Conservation (phyloP, 2,113 vertebrate genomes). For the Pygathrix nemaeus region DNA sequence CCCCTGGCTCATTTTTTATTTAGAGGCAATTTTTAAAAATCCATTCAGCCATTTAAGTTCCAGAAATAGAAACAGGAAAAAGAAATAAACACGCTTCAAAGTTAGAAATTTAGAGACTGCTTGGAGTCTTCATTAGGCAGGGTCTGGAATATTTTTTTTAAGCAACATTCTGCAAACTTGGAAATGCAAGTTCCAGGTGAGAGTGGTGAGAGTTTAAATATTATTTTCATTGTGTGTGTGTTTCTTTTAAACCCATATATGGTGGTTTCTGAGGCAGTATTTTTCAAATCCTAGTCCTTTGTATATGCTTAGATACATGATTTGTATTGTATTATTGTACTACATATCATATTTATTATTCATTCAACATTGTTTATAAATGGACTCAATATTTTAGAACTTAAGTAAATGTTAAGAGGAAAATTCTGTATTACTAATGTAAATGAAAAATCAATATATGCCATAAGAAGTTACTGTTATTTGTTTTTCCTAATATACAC, state of each 20-base stretch:
- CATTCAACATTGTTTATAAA: background rate
- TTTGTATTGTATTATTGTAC: background rate
- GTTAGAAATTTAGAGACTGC: conserved; percentile 37
- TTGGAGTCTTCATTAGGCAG: background rate
- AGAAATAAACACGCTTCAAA: conserved; percentile 56
- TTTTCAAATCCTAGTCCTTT: background rate
- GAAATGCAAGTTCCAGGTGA: background rate
- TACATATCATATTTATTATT: background rate
- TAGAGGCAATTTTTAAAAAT: conserved; percentile 46
- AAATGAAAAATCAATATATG: conserved; percentile 2
- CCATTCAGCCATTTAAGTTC: conserved; percentile 59
- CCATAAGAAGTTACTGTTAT: background rate
- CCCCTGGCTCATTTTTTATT: conserved; percentile 75
- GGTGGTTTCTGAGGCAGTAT: background rate
- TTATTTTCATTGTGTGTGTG: background rate
- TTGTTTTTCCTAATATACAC: background rate
- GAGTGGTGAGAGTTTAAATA: background rate
- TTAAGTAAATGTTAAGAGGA: conserved; percentile 15
- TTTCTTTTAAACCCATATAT: background rate
- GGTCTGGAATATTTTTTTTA: background rate
- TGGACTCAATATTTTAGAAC: background rate
- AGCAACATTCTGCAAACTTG: background rate
- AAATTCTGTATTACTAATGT: background rate
- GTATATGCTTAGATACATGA: background rate
- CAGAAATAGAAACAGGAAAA: conserved; percentile 66